Evolutionary conservation across 1,140 invertebrate species (phyloP).

Genomic region (Cotesia chilonis): DNA sequence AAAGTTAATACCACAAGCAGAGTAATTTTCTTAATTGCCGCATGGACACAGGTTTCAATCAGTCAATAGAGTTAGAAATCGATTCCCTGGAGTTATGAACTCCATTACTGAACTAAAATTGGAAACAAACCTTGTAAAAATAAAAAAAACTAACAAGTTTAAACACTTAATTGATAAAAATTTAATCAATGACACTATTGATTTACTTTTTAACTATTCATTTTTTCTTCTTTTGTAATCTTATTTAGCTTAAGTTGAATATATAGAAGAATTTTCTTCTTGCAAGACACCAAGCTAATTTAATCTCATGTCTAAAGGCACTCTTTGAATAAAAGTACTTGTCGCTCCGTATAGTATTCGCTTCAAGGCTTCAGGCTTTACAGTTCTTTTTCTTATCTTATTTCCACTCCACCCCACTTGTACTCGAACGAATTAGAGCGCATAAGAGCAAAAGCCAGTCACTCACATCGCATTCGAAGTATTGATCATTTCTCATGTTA

Average conservation of each 20-base stretch:
- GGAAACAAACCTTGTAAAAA: too few relatives aligned
- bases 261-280: background rate
- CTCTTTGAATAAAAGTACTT: constrained; percentile 48
- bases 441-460: constrained; percentile 5
- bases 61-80: constrained; percentile 20
- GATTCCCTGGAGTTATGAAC: too few relatives aligned
- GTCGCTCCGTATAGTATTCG: constrained; percentile 24
- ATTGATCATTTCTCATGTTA: constrained; percentile 22
- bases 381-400: constrained; percentile 10
- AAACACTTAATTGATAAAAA: background rate
- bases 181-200: background rate
- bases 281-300: constrained; percentile 43
- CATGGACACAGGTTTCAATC: constrained; percentile 22
- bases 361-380: constrained; percentile 31
- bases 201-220: too few relatives aligned
- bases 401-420: constrained; percentile 7
- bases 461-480: constrained; percentile 3
- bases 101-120: too few relatives aligned
- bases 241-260: background rate
- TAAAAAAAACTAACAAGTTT: too few relatives aligned
- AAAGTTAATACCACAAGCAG: constrained; percentile 28
- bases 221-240: background rate
- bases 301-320: constrained; percentile 44
- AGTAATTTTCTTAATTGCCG: constrained; percentile 48
- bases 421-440: constrained; percentile 25